phyloP scores from a whole-genome alignment of 2,113 vertebrate genomes.

The Macroglossus sobrinus region DNA sequence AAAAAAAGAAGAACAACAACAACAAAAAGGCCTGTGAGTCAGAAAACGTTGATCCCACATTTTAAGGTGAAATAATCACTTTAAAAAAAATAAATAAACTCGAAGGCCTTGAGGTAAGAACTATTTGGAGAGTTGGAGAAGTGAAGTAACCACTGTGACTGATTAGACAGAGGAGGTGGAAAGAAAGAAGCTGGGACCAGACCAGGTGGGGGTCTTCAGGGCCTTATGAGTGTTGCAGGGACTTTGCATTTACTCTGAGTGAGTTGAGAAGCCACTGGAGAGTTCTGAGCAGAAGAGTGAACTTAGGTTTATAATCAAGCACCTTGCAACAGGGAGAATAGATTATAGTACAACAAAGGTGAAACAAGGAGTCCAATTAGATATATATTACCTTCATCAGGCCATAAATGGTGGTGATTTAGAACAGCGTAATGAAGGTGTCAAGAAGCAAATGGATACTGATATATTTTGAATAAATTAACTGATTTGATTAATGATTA shows the following conservation, averaged over 20 bases:
- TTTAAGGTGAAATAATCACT: conserved; percentile 25
- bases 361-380: background rate
- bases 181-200: background rate
- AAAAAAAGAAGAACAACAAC: no score
- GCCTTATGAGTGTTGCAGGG: background rate
- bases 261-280: background rate
- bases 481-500: background rate
- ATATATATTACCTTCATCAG: background rate
- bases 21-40: background rate
- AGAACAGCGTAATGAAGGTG: background rate
- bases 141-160: background rate
- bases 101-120: background rate
- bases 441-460: background rate
- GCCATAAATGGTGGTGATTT: background rate
- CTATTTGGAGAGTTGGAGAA: background rate
- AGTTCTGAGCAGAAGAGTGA: background rate
- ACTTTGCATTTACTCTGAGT: background rate
- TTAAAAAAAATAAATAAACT: background rate
- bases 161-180: background rate
- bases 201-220: background rate
- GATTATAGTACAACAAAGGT: background rate
- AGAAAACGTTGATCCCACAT: background rate
- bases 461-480: background rate
- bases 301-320: conserved; percentile 22
- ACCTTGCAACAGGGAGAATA: background rate